Base-by-base conservation (phyloP, 1,140 invertebrate species). In the Homarus americanus region DNA sequence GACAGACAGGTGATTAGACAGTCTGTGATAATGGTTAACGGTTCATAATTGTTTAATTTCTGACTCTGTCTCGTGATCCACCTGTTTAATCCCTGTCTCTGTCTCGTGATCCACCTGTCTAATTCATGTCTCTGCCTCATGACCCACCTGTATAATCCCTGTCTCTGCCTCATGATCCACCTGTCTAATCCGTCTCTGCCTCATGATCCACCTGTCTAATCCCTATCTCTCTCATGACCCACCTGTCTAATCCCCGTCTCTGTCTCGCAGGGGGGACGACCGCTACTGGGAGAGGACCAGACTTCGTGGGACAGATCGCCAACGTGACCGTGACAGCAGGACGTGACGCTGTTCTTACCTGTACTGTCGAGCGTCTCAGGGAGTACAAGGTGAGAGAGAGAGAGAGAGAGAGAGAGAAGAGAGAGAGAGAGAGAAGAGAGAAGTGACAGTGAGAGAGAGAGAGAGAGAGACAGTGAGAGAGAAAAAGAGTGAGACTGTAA, bases 291-390 rank as follows among this genome's bases (percentile, higher is more conserved):
- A 38, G 69, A 4, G 96, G 96, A 92, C 97, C 97, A 1, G 95
- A 96, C 93, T 97, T 97, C 94, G 95, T 95, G 40, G 95, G 95
- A 28, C 96, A 96, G 40, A 97, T 97, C 90, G 95, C 96, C 84
- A 97, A 97, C 94, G 95, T 97, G 92, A 97, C 97, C 12, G 96
- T 96, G 58, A 96, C 97, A 24, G 95, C 97, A 24, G 97, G 97
- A 49, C 95, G 96, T 87, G 97, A 97, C 93, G 97, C 96, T 24
- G 95, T 97, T 87, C 95, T 97, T 75, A 96, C 96, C 49, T 97
- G 97, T 94, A 96, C 96, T 84, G 96, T 97, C n/a, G 96, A 96
- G 79, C 96, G 97, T 94, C 95, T 97, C 75, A 97, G 96, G 63
- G 96, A 96, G 94, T 97, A 96, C 94, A 97, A 97, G 96, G 97